phyloP scores from a whole-genome alignment of 2,113 vertebrate genomes.

The Tricholaema leucomelas region DNA sequence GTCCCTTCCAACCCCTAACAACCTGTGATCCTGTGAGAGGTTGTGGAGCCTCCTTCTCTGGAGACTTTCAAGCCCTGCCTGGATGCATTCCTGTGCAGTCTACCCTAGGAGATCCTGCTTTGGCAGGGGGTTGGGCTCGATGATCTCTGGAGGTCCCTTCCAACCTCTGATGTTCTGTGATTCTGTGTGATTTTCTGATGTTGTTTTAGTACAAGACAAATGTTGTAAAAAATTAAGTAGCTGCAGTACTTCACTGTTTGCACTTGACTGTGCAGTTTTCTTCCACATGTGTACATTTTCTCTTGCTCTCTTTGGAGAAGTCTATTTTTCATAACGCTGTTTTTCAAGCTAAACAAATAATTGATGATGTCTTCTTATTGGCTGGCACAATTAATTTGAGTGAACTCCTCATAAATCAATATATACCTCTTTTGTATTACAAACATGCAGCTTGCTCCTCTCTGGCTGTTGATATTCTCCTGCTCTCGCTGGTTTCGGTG shows the following conservation, averaged over 20 bases:
- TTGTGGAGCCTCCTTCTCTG: too few species aligned
- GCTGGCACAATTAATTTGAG: constrained; percentile 18
- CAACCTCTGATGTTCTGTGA: too few species aligned
- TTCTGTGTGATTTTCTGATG: too few species aligned
- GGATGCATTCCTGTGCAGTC: too few species aligned
- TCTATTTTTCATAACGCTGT: background rate
- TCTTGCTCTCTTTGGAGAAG: background rate
- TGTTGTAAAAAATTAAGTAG: background rate
- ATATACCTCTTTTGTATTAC: constrained; percentile 13
- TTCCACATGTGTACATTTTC: background rate
- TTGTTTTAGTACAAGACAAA: background rate
- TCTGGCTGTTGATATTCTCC: background rate
- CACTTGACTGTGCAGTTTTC: background rate
- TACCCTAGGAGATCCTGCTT: too few species aligned
- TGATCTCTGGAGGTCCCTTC: too few species aligned
- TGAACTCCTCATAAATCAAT: background rate
- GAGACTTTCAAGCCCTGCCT: too few species aligned
- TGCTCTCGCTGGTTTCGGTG: background rate
- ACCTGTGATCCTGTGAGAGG: too few species aligned
- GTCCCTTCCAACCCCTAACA: too few species aligned
- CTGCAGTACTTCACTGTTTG: background rate
- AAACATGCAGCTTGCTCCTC: constrained; percentile 21
- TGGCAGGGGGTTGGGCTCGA: too few species aligned
- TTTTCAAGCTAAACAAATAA: constrained; percentile 30
- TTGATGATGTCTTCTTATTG: constrained; percentile 12